Base-by-base conservation (phyloP, 2,888 invertebrate species). In the Latheticus oryzae region DNA sequence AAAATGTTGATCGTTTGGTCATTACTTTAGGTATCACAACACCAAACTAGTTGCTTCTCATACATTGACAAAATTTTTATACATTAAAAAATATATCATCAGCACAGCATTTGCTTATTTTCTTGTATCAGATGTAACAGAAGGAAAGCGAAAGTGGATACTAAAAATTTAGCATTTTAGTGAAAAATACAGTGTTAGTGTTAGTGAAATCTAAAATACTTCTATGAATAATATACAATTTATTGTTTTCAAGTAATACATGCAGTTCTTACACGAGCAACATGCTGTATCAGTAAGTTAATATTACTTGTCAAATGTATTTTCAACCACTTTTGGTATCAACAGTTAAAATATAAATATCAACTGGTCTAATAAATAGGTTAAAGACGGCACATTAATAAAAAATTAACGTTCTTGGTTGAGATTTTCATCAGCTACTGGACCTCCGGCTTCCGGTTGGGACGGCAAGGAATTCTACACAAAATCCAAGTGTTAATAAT, bases 371-470 rank as follows among this genome's bases (percentile, higher is more conserved):
- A 56, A 42, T 21, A 33, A n/a, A 35, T 35, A 43, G 42, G 17
- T 52, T 19, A 63, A 52, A 58, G 60, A 64, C 56, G 60, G 60
- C 42, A 58, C 42, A 54, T 61, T 23, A 62, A 50, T 57, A 24
- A 59, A 58, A 51, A 43, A 60, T 67, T 72, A 73, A 80, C 80
- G 83, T 75, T 84, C 83, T 74, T 87, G 85, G 80, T 89, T 89
- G 80, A 89, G 83, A 81, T 89, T 89, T 78, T 87, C 89, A 76
- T 89, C 89, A 69, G 88, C 84, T 72, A 86, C 85, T 75, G 85
- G 85, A 73, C 72, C 73, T 67, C 72, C 69, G 53, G 71, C 72
- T 66, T 78, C 78, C 60, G 74, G 73, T 65, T 79, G 79, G 60
- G 78, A 82, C 75, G 87, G 88, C 76, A 86, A 80, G 73, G 89